Base-by-base conservation (phyloP, 2,113 vertebrate species). In the Aptenodytes patagonicus region DNA sequence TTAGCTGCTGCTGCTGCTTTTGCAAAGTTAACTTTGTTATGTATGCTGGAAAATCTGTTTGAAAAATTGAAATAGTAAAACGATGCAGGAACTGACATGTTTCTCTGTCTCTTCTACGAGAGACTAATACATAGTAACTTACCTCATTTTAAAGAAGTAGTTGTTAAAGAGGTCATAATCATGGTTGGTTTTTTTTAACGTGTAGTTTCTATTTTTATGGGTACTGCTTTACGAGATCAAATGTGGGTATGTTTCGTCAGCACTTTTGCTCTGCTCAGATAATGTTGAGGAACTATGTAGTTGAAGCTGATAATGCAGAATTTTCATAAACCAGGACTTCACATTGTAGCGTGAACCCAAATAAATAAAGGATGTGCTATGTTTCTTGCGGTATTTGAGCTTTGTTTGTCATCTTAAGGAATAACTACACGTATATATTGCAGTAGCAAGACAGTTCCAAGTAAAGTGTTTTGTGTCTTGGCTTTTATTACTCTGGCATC, bases 91-190 rank as follows among this genome's bases (percentile, higher is more conserved):
- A 34, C 44, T 57, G 49, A 2, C 14, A 0, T 6, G 17, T 73
- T 91, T 71, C 22, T n/a, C 52, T 13, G 13, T 11, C 16, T 70
- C 13, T 60, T 62, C 32, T 49, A 3, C 21, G 6, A 10, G 20
- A 38, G 15, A 5, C 12, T 44, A 34, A 28, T 15, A 3, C 4
- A 0, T 12, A 9, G 26, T 55, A 32, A 26, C 7, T 64, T 55
- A 28, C 0, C 21, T 70, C 5, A 7, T 8, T 49, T 66, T 17
- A 12, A 29, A 69, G 26, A 34, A 12, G 4, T 9, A 58, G 8
- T 21, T 69, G 25, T 32, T 11, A 4, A 10, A 38, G 15, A 24
- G 68, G 16, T 29, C 5, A 0, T 3, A 13, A 49, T n/a, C 14
- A 0, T 32, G 42, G 3, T 42, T 42, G 6, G 42, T 11, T 2